These are phyloP conservation scores for Phataginus tricuspis DNA, from an alignment of 2,797 vertebrate genomes.

Conservation along the genomic window DNA sequence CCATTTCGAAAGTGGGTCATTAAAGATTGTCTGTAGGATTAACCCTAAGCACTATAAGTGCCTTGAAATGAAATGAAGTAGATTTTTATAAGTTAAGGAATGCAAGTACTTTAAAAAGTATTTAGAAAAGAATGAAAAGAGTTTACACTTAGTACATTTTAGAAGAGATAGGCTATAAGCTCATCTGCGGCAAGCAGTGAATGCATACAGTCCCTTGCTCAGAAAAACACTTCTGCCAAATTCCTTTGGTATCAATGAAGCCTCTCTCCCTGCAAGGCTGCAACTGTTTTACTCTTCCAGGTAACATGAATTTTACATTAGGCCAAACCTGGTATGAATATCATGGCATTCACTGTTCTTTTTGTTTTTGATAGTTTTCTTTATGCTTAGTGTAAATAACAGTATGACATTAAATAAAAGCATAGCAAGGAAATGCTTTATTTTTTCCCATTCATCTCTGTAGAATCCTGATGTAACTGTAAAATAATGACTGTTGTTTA, in stretches of 20 bases:
- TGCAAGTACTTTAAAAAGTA: not conserved
- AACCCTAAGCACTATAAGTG: not conserved
- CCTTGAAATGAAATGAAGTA: conserved; percentile 16
- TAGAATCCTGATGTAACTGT: conserved; percentile 4
- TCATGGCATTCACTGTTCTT: not conserved
- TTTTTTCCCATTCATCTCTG: not conserved
- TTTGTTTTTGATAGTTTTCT: not conserved
- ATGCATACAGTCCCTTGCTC: not conserved
- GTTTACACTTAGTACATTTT: conserved; percentile 17
- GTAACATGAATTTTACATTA: conserved; percentile 32
- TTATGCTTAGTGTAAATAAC: not conserved
- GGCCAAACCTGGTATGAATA: conserved; percentile 40
- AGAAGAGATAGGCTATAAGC: not conserved
- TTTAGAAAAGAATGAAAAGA: conserved; percentile 32
- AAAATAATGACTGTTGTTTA: not conserved
- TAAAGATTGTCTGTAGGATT: conserved; percentile 61
- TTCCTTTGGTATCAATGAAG: conserved; percentile 10
- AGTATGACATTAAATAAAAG: not conserved
- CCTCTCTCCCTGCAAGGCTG: not conserved
- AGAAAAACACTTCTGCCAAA: conserved; percentile 47
- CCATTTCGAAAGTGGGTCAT: conserved; percentile 68
- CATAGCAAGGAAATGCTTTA: not conserved
- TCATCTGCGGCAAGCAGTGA: not conserved
- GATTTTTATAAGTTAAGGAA: conserved; percentile 36
- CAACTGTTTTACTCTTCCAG: conserved; percentile 42